phyloP scores from a whole-genome alignment of 23 tunicate genomes.

The Diplosoma virens region DNA sequence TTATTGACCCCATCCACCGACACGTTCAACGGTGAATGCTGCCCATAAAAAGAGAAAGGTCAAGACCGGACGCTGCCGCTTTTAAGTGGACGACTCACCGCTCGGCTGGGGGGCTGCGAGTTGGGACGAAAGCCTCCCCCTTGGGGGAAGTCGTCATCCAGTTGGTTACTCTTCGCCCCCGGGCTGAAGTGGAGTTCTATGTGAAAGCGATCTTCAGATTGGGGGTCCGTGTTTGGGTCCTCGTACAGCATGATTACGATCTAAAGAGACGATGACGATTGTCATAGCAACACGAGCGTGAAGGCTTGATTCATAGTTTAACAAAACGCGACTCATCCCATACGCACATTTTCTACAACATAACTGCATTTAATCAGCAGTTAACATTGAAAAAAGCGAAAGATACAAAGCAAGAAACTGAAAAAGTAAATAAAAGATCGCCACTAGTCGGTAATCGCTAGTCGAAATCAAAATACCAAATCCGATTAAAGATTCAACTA shows the following conservation, averaged over 20 bases:
- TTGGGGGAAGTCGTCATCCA: constrained; percentile 87
- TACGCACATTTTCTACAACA: too few relatives aligned
- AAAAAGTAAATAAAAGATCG: too few relatives aligned
- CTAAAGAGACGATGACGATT: constrained; percentile 13
- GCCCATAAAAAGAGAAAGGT: not conserved
- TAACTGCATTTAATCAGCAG: too few relatives aligned
- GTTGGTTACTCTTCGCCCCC: constrained; percentile 84
- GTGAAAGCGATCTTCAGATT: constrained; percentile 91
- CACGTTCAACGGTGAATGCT: constrained; percentile 50
- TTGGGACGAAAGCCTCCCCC: constrained; percentile 95
- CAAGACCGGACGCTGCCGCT: not conserved
- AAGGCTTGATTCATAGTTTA: too few relatives aligned
- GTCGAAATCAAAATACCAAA: too few relatives aligned
- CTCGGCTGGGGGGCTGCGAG: constrained; percentile 83
- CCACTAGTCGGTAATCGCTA: too few relatives aligned
- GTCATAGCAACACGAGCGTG: too few relatives aligned
- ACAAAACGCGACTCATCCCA: too few relatives aligned
- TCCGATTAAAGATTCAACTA: too few relatives aligned
- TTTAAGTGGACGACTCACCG: constrained; percentile 40
- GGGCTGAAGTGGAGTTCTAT: constrained; percentile 99
- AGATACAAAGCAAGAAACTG: too few relatives aligned
- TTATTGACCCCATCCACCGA: constrained; percentile 18
- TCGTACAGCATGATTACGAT: constrained; percentile 98
- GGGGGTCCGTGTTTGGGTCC: constrained; percentile 86
- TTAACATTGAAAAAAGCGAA: too few relatives aligned